Evolutionary conservation across 2,888 invertebrate species (phyloP).

Genomic region (Drosophila koepferae): DNA sequence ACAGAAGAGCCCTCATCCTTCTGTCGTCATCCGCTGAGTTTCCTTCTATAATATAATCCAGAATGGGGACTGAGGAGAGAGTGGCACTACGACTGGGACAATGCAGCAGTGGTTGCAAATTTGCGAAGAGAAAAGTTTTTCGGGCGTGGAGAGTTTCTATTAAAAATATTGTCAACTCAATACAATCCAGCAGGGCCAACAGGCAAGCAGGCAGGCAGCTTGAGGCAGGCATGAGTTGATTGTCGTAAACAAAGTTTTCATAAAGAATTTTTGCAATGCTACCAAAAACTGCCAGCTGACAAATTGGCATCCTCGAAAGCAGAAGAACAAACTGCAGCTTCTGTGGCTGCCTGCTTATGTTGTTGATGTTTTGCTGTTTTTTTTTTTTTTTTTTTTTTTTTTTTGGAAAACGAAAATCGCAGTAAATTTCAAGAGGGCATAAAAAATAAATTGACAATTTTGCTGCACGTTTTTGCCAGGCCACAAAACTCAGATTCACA

Average conservation of each 20-base stretch:
- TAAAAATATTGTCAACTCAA: slow-evolving; percentile 82
- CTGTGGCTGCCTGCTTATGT: slow-evolving; percentile 31
- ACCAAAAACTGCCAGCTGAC: slow-evolving; percentile 71
- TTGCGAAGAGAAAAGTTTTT: slow-evolving; percentile 68
- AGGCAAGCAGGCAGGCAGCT: slow-evolving; percentile 17
- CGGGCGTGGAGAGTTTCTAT: slow-evolving; percentile 71
- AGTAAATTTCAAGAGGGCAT: slow-evolving; percentile 73
- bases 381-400: slow-evolving; percentile 14
- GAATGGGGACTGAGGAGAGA: not conserved
- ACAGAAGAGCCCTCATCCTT: slow-evolving; percentile 45
- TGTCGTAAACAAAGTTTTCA: slow-evolving; percentile 80
- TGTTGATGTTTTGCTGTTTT: not conserved
- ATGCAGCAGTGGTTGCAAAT: slow-evolving; percentile 53
- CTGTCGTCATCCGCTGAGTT: slow-evolving; percentile 1
- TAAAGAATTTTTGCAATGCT: slow-evolving; percentile 69
- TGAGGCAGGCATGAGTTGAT: slow-evolving; percentile 62
- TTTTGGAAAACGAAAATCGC: slow-evolving; percentile 50
- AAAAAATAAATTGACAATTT: slow-evolving; percentile 77
- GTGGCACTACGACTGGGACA: slow-evolving; percentile 27
- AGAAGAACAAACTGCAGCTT: slow-evolving; percentile 26
- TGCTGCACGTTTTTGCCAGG: slow-evolving; percentile 41
- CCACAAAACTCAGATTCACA: slow-evolving; percentile 12
- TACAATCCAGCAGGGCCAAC: slow-evolving; percentile 45
- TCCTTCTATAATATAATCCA: slow-evolving; percentile 13
- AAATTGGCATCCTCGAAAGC: slow-evolving; percentile 73